Conservation (phyloP, 1,140 invertebrate genomes). For the Tetramorium alpestre region DNA sequence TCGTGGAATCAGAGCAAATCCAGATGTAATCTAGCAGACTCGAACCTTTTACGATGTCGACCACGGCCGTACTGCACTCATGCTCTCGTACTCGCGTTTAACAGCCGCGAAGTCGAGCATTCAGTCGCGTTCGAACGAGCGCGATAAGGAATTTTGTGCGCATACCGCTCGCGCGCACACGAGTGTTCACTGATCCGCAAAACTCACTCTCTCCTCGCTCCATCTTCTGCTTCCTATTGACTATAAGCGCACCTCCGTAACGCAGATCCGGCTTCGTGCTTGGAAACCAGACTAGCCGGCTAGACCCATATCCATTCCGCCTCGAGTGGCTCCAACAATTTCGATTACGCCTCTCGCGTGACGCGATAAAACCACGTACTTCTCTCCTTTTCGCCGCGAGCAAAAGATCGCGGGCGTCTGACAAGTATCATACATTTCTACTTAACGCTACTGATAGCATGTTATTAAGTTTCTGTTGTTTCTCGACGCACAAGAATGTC, state of each 20-base stretch:
- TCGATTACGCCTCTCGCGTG: slow-evolving; percentile 61
- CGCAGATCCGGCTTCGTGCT: slow-evolving; percentile 70
- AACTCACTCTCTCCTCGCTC: slow-evolving; percentile 77
- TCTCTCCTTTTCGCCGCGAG: background rate
- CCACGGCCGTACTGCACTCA: slow-evolving; percentile 30
- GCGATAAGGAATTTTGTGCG: slow-evolving; percentile 69
- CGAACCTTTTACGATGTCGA: slow-evolving; percentile 36
- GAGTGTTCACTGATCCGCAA: slow-evolving; percentile 79
- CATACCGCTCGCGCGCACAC: slow-evolving; percentile 66
- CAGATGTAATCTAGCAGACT: slow-evolving; percentile 40
- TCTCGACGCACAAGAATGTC: background rate
- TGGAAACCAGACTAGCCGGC: slow-evolving; percentile 63
- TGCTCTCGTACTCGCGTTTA: slow-evolving; percentile 60
- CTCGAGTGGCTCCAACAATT: slow-evolving; percentile 56
- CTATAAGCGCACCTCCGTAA: slow-evolving; percentile 64
- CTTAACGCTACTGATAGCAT: slow-evolving; percentile 13
- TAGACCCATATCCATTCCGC: slow-evolving; percentile 32
- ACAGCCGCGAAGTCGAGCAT: slow-evolving; percentile 55
- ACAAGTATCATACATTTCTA: slow-evolving; percentile 31
- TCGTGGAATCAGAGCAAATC: background rate
- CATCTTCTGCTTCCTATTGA: slow-evolving; percentile 78
- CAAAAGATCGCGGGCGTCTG: slow-evolving; percentile 29
- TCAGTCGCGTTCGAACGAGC: slow-evolving; percentile 50
- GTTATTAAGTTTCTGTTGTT: background rate
- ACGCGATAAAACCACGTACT: slow-evolving; percentile 49